Evolutionary conservation across 2,113 vertebrate species (phyloP).

Genomic region (Polyodon spathula): DNA sequence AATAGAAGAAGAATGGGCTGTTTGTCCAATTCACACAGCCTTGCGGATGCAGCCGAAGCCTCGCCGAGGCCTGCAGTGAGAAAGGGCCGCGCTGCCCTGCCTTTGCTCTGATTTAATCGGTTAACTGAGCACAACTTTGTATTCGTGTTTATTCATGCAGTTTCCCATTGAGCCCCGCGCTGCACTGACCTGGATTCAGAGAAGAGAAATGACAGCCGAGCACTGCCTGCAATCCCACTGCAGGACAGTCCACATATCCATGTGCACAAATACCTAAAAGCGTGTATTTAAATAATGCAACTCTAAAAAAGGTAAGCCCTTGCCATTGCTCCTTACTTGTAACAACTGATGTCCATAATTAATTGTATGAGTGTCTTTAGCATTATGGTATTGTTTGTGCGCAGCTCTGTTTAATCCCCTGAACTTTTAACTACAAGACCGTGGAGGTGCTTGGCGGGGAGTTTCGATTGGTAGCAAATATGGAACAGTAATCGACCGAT

Average conservation of each 20-base stretch:
- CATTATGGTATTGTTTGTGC: no score
- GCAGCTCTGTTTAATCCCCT: no score
- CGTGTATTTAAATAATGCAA: slow-evolving; percentile 13
- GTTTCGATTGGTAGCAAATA: no score
- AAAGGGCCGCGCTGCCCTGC: slow-evolving; percentile 54
- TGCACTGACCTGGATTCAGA: slow-evolving; percentile 54
- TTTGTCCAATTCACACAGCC: slow-evolving; percentile 41
- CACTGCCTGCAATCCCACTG: slow-evolving; percentile 19
- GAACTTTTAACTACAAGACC: no score
- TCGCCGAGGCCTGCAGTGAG: slow-evolving; percentile 40
- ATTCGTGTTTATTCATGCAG: slow-evolving; percentile 96
- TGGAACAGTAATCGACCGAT: no score
- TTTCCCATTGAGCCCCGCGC: slow-evolving; percentile 67
- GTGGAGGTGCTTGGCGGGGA: no score
- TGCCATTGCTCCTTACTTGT: slow-evolving; percentile 19
- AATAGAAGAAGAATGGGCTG: slow-evolving; percentile 35
- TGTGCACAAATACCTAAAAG: no score
- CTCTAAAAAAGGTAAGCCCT: slow-evolving; percentile 29
- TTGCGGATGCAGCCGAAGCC: slow-evolving; percentile 27
- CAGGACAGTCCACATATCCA: slow-evolving; percentile 25
- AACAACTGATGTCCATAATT: background rate
- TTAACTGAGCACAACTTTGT: slow-evolving; percentile 92
- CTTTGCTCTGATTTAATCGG: slow-evolving; percentile 77
- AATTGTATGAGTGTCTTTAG: background rate
- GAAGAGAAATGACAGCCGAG: slow-evolving; percentile 35